Base-by-base conservation (phyloP, 2,888 invertebrate species). In the Cantharis nigra region DNA sequence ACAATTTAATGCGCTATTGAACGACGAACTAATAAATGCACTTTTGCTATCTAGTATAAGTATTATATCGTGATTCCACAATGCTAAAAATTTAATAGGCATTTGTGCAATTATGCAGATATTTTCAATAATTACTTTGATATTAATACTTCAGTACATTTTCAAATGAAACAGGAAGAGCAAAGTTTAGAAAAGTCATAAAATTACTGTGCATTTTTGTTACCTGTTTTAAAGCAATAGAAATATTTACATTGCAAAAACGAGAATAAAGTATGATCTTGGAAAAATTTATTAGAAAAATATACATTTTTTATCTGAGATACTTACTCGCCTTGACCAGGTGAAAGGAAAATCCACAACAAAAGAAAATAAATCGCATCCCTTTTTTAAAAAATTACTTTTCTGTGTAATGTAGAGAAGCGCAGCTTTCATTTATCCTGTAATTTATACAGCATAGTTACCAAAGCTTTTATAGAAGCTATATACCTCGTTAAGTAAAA, bases 301-400 rank as follows among this genome's bases (percentile, higher is more conserved):
- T 71, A 71, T 64, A 16, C 70, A 67, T 70, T 77, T 77, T 71
- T 73, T 65, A 33, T 69, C 62, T 18, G 33, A 67, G 26, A 67
- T 76, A 76, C 73, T 78, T 78, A 74, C 76, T 78, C 74, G 76
- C 76, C 71, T 74, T 74, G 76, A 71, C 74, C 49, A 67, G 70
- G 76, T 74, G 74, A 80, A 77, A 69, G 79, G 78, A 79, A 79
- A 78, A 77, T 77, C 71, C 76, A 69, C 77, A 77, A 80, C 78
- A 80, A 80, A 80, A 75, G 79, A 79, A 80, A 80, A 81, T 77
- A 77, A 78, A 81, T 79, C 74, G 75, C 78, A 78, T 79, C 78
- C 76, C 71, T 62, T 78, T 79, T 78, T 78, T 78, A 75, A 71
- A 77, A 76, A 67, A 75, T 75, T 71, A 75, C 71, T 71, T 70